Conservation (phyloP, 2,113 vertebrate genomes). For the Pelecanoides urinatrix region DNA sequence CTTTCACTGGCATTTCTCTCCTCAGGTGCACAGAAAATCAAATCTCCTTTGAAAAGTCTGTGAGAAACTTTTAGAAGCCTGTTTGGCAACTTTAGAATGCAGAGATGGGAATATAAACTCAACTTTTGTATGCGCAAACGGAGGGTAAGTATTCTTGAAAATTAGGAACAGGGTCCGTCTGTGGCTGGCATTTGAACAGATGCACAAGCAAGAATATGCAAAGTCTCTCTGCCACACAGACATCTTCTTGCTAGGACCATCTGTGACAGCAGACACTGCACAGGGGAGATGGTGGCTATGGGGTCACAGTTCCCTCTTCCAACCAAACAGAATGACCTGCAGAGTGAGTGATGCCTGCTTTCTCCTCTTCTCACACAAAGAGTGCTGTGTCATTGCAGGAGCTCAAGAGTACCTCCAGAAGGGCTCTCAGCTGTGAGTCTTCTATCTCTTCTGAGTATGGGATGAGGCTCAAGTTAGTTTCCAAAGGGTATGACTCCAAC, state of each 20-base stretch:
- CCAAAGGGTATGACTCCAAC: background rate
- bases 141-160: background rate
- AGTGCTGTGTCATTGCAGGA: background rate
- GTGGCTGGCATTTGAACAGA: background rate
- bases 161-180: background rate
- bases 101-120: background rate
- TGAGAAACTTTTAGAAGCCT: background rate
- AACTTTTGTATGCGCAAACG: background rate
- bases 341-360: background rate
- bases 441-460: background rate
- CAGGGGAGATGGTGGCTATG: background rate
- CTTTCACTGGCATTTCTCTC: background rate
- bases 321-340: background rate
- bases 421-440: background rate
- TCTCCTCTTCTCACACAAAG: background rate
- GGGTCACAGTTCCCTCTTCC: background rate
- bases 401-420: background rate
- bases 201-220: background rate
- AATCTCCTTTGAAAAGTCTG: background rate
- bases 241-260: background rate
- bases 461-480: background rate
- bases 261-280: background rate
- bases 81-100: background rate
- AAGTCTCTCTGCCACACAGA: background rate
- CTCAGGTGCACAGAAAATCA: background rate